Conservation (phyloP, 92 coral and sea anemone genomes). For the Parazoanthus atlanticus region DNA sequence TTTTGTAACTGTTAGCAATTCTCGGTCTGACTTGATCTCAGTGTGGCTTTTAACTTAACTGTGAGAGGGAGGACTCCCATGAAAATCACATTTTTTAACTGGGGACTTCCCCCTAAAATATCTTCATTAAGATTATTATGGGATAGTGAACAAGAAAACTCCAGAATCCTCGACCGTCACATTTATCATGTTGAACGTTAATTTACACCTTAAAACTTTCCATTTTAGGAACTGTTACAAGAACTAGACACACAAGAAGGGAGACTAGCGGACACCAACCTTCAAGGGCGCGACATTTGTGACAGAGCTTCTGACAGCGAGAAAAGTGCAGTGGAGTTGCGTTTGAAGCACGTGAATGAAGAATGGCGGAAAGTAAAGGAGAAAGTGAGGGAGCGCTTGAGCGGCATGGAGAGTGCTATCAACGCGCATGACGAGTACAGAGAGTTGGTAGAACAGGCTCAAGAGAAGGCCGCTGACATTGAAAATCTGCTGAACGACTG, state of each 20-base stretch:
- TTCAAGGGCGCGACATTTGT: slow-evolving; percentile 42
- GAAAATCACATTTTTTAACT: too few relatives aligned
- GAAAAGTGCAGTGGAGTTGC: slow-evolving; percentile 47
- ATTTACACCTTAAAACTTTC: not conserved
- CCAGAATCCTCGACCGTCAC: not conserved
- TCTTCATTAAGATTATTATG: too few relatives aligned
- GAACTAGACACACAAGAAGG: slow-evolving; percentile 43
- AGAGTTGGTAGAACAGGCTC: slow-evolving; percentile 62
- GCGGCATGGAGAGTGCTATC: slow-evolving; percentile 52
- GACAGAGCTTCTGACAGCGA: slow-evolving; percentile 42
- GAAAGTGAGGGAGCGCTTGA: slow-evolving; percentile 53
- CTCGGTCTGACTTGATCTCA: too few relatives aligned
- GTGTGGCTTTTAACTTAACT: not conserved
- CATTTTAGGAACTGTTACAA: slow-evolving; percentile 70
- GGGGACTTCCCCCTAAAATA: too few relatives aligned
- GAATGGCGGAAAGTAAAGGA: slow-evolving; percentile 63
- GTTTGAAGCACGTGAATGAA: slow-evolving; percentile 54
- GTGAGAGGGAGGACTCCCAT: too few relatives aligned
- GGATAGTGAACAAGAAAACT: not conserved
- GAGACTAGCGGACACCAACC: slow-evolving; percentile 36
- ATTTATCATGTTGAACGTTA: not conserved
- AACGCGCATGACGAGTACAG: slow-evolving; percentile 56
- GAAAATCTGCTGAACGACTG: slow-evolving; percentile 50
- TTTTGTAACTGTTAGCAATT: not conserved
- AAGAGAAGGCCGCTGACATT: slow-evolving; percentile 60